Percentiles rank a stretch among this genome's conserved stretches.
These are phyloP conservation scores for Centroberyx gerrardi DNA, from an alignment of 2,797 vertebrate species.

Conservation along the genomic window DNA sequence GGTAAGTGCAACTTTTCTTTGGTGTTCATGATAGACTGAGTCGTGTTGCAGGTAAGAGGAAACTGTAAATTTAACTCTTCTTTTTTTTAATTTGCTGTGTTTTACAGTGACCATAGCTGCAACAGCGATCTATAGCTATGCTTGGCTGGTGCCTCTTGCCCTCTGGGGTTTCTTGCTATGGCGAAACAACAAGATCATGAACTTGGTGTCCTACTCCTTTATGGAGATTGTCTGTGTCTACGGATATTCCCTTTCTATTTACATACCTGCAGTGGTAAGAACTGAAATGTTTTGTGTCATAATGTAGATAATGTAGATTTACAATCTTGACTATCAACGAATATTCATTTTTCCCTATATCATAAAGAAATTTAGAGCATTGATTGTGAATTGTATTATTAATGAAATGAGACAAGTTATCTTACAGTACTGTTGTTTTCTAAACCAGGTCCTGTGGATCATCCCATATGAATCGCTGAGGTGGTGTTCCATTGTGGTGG, in stretches of 20 bases:
- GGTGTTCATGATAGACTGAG: not conserved
- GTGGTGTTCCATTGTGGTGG: slow-evolving; percentile 91
- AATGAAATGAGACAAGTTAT: not conserved
- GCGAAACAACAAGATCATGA: slow-evolving; percentile 95
- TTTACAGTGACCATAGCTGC: slow-evolving; percentile 94
- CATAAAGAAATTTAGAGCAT: not conserved
- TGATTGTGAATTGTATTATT: not conserved
- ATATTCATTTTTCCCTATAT: no score
- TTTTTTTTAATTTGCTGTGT: slow-evolving; percentile 21
- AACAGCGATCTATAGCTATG: slow-evolving; percentile 93
- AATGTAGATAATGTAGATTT: no score
- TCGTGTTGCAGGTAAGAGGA: not conserved
- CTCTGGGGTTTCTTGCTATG: slow-evolving; percentile 96
- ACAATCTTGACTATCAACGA: no score
- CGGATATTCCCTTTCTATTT: slow-evolving; percentile 96
- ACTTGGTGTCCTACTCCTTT: slow-evolving; percentile 94
- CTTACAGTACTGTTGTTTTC: slow-evolving; percentile 15
- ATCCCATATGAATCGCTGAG: slow-evolving; percentile 88
- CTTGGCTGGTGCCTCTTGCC: slow-evolving; percentile 95
- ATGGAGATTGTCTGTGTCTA: slow-evolving; percentile 98
- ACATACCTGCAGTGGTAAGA: slow-evolving; percentile 96
- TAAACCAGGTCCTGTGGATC: slow-evolving; percentile 91
- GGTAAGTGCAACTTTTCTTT: slow-evolving; percentile 80
- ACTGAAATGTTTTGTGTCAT: not conserved
- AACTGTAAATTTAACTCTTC: not conserved